Evolutionary conservation across 2,113 vertebrate genomes (phyloP), one percentile per base, ranked within the genome.

Genomic region (Stomatorhinus ivindoensis): DNA sequence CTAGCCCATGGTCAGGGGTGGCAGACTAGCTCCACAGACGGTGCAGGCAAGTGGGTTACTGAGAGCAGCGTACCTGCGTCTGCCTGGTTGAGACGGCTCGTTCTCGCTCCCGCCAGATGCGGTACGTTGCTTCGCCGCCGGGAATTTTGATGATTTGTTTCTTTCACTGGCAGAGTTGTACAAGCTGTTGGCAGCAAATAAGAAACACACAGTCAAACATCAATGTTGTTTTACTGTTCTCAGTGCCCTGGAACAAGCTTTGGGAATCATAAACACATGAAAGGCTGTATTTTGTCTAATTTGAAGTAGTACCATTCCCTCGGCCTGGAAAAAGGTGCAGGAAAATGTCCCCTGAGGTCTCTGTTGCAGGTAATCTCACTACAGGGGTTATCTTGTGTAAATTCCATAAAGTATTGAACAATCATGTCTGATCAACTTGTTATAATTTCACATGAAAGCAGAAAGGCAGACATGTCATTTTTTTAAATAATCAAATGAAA

Each of bases 131-230:
- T 95, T 95, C 0, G 94, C 85, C 27, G 92, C 94, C 11, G 96
- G 96, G 92, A 97, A 97, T 92, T 97, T 97, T 1, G 97, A 97
- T 46, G 97, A 97, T 91, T 95, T 97, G 44, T 92, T 96, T 89
- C 95, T 94, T 87, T 97, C 97, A 58, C 48, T 95, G 91, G 96
- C 92, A 88, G 96, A 96, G 94, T 96, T 96, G 90, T 96, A 98
- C 47, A 98, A 94, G 6, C 97, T 97, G 50, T 97, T 97, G 87
- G 39, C 88, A 47, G 87, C 8, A 91, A 69, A 61, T 61, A 47
- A 87, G 27, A 89, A 69, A 73, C 61, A 69, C 48, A 46, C 42
- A 90, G 27, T 3, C 35, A 89, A 39, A 76, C 24, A 83, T 15
- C 48, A 24, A 86, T 87, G 27, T 9, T 35, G 50, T 31, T 51